Evolutionary conservation across 1,140 invertebrate species (phyloP).

Genomic region (Rhagoletis zephyria): DNA sequence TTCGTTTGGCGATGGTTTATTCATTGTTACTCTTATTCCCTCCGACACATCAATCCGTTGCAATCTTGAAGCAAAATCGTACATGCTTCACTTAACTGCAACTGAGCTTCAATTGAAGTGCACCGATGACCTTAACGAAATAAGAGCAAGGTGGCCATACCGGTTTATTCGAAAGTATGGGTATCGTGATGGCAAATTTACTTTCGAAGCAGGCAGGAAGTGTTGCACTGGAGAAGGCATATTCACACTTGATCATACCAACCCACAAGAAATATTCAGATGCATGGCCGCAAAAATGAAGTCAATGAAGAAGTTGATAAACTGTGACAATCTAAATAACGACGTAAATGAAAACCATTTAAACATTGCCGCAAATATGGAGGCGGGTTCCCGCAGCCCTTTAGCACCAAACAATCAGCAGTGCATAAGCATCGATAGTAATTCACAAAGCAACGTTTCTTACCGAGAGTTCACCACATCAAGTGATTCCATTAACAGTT

Average conservation of each 20-base stretch:
- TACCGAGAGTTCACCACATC: conserved; percentile 67
- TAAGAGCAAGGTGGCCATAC: conserved; percentile 89
- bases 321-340: conserved; percentile 78
- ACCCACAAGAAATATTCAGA: conserved; percentile 85
- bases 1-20: conserved; percentile 83
- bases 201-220: conserved; percentile 91
- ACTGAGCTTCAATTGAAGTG: conserved; percentile 83
- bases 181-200: conserved; percentile 86
- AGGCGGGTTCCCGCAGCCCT: conserved; percentile 83
- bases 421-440: conserved; percentile 65
- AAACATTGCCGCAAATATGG: conserved; percentile 81
- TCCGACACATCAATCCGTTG: conserved; percentile 86
- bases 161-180: conserved; percentile 88
- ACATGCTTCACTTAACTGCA: conserved; percentile 82
- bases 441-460: conserved; percentile 65
- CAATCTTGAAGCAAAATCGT: conserved; percentile 80
- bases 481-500: conserved; percentile 69
- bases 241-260: conserved; percentile 85
- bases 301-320: conserved; percentile 86
- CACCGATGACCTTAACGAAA: conserved; percentile 76
- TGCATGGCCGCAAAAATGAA: conserved; percentile 87
- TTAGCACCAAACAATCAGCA: conserved; percentile 76
- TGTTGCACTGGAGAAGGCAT: conserved; percentile 89
- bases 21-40: conserved; percentile 83
- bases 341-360: conserved; percentile 84